Evolutionary conservation across 2,888 invertebrate genomes (phyloP).

Genomic region (Stenolophus ochropezus): DNA sequence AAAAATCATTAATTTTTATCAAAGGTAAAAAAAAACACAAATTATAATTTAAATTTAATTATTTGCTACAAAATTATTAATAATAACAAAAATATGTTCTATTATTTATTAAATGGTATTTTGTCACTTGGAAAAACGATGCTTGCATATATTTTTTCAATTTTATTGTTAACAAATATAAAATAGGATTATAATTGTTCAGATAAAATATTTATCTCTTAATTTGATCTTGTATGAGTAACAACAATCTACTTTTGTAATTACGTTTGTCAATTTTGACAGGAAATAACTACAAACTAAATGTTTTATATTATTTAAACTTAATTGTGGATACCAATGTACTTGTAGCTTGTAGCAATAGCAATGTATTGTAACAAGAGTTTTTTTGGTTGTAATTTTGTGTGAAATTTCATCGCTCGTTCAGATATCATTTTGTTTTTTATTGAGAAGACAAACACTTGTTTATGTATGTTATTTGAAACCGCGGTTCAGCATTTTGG

Average conservation of each 20-base stretch:
- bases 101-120: too few relatives aligned
- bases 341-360: too few relatives aligned
- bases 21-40: too few relatives aligned
- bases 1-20: too few relatives aligned
- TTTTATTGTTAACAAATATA: too few relatives aligned
- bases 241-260: slow-evolving; percentile 19
- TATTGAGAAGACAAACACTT: slow-evolving; percentile 1
- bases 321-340: neutral
- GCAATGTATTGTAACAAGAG: too few relatives aligned
- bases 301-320: slow-evolving; percentile 18
- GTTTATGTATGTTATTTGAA: slow-evolving; percentile 23
- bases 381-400: slow-evolving; percentile 16
- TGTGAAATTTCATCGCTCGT: neutral
- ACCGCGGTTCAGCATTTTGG: slow-evolving; percentile 26
- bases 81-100: too few relatives aligned
- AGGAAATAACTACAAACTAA: neutral
- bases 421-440: neutral
- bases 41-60: too few relatives aligned
- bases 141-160: too few relatives aligned
- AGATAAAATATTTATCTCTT: slow-evolving; percentile 26
- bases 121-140: too few relatives aligned
- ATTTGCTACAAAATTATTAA: too few relatives aligned
- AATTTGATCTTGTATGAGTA: slow-evolving; percentile 9
- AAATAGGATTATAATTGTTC: slow-evolving; percentile 9
- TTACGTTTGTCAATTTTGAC: slow-evolving; percentile 18